Evolutionary conservation across 1,140 invertebrate genomes (phyloP).

Genomic region (Megalopta genalis): DNA sequence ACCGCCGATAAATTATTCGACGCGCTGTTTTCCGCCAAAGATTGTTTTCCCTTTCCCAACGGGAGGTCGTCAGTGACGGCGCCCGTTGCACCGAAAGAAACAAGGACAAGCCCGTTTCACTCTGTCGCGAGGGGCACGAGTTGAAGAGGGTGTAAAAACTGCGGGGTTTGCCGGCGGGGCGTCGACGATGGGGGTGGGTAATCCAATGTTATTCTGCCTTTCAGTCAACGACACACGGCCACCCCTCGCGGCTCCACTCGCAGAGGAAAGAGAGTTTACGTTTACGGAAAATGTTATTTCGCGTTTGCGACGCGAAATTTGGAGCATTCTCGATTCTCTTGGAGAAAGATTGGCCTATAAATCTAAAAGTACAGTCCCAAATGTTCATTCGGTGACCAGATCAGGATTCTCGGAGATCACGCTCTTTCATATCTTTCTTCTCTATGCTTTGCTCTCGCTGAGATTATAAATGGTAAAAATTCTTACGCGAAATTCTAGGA

Average conservation of each 20-base stretch:
- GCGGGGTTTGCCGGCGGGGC: conserved; percentile 21
- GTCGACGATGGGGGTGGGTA: conserved; percentile 40
- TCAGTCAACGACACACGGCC: conserved; percentile 42
- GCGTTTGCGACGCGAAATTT: too few species aligned
- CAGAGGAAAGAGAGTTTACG: neutral
- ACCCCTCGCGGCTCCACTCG: neutral
- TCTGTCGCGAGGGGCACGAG: neutral
- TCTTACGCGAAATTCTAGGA: too few species aligned
- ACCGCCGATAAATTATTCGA: conserved; percentile 63
- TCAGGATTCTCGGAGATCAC: too few species aligned
- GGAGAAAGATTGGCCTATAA: too few species aligned
- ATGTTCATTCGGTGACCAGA: too few species aligned
- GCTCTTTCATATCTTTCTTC: too few species aligned
- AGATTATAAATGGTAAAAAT: too few species aligned
- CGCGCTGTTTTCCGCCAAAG: conserved; percentile 63
- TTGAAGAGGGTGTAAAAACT: conserved; percentile 43
- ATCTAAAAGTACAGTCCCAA: too few species aligned
- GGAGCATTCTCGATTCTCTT: too few species aligned
- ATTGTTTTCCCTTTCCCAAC: conserved; percentile 53
- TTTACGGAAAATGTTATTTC: too few species aligned
- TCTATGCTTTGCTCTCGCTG: too few species aligned
- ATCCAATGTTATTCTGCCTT: conserved; percentile 56
- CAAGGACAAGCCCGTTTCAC: neutral
- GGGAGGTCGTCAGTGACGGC: too few species aligned
- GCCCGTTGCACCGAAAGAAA: conserved; percentile 29